Conservation (phyloP, 2,888 invertebrate species). For the Graphium colonna region DNA sequence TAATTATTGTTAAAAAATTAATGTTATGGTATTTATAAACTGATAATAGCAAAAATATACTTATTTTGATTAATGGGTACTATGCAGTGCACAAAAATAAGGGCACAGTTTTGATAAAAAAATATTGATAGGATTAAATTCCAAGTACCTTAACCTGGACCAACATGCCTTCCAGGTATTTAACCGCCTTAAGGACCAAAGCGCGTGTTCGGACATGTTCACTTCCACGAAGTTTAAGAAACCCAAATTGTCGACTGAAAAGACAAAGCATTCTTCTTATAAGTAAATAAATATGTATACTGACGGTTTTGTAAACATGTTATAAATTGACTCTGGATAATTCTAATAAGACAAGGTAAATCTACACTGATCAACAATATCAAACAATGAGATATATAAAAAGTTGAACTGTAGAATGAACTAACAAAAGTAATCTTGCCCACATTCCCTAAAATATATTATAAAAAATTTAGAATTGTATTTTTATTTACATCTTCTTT, state of each 20-base stretch:
- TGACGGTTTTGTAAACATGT: neutral
- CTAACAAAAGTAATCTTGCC: no score
- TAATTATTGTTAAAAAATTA: neutral
- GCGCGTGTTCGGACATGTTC: slow-evolving; percentile 91
- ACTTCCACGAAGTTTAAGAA: slow-evolving; percentile 88
- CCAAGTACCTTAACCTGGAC: slow-evolving; percentile 83
- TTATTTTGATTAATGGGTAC: no score
- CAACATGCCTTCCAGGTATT: slow-evolving; percentile 91
- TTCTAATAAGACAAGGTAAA: no score
- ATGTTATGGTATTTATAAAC: neutral
- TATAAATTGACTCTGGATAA: neutral
- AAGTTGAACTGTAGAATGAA: no score
- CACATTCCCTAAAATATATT: no score
- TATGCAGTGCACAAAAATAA: no score
- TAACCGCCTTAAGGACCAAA: slow-evolving; percentile 91
- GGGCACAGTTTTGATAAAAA: no score
- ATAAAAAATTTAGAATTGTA: no score
- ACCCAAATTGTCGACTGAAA: slow-evolving; percentile 94
- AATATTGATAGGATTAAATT: neutral
- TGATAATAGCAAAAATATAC: no score
- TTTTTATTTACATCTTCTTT: no score
- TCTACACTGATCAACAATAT: no score
- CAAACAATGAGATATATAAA: no score
- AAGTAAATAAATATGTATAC: neutral
- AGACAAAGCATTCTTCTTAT: neutral